Evolutionary conservation across 2,888 invertebrate species (phyloP).

Genomic region (Caenorhabditis sulstoni): DNA sequence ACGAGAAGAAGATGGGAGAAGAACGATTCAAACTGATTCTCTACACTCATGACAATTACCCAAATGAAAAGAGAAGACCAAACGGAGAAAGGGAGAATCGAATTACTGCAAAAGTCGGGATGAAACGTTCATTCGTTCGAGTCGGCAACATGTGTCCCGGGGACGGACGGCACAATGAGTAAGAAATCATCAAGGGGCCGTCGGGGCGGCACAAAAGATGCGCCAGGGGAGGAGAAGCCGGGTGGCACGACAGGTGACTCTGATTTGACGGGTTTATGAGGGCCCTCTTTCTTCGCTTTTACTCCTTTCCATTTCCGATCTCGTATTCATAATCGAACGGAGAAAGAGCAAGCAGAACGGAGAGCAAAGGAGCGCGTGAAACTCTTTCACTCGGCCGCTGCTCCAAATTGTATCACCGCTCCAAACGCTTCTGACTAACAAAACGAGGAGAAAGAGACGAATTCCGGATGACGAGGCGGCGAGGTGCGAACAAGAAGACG

Average conservation of each 20-base stretch:
- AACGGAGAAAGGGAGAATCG: background rate
- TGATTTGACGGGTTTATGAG: constrained; percentile 31
- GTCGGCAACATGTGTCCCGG: constrained; percentile 3
- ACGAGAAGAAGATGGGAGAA: background rate
- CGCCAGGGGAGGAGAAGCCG: constrained; percentile 17
- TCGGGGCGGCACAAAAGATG: constrained; percentile 9
- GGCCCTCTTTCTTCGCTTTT: background rate
- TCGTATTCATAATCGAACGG: background rate
- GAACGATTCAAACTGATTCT: background rate
- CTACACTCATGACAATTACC: background rate
- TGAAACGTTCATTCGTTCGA: background rate
- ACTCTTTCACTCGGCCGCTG: no score
- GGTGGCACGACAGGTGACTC: constrained; percentile 42
- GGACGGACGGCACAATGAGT: background rate
- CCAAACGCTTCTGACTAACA: constrained; percentile 8
- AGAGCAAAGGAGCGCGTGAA: constrained; percentile 6
- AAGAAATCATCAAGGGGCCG: background rate
- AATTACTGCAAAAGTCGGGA: background rate
- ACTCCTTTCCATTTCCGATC: background rate
- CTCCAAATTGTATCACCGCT: constrained; percentile 17
- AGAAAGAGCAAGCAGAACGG: background rate
- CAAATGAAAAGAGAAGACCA: background rate
- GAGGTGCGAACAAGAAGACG: constrained; percentile 6
- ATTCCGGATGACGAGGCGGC: background rate
- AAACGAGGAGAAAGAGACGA: background rate